Percentiles rank a stretch among this genome's conserved stretches.
Conservation (phyloP, 2,888 invertebrate genomes). For the Cephus pulcher region DNA sequence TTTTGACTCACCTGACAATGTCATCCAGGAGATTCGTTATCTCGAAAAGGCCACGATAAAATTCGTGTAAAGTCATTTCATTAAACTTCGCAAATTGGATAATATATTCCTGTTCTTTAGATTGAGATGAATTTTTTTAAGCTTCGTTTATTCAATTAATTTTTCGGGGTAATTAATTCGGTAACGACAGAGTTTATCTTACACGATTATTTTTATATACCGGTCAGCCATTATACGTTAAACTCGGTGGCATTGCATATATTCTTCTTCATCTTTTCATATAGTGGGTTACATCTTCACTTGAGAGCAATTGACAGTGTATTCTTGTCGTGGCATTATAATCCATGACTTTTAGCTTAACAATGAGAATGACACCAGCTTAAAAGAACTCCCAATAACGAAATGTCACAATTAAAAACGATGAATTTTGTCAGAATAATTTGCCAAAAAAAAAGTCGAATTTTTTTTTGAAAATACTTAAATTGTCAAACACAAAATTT, state of each 20-base stretch:
- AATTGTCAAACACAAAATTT: neutral
- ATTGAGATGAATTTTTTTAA: neutral
- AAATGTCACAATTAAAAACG: neutral
- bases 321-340: neutral
- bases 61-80: neutral
- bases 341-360: neutral
- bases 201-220: neutral
- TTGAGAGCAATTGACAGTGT: too few species aligned
- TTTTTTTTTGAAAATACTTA: neutral
- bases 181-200: neutral
- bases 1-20: neutral
- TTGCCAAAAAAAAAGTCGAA: neutral
- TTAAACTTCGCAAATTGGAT: neutral
- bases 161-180: neutral
- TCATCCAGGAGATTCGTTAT: neutral
- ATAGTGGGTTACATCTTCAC: too few species aligned
- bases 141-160: neutral
- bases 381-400: neutral
- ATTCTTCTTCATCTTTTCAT: too few species aligned
- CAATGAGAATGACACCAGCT: neutral
- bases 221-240: neutral
- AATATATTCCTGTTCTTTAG: neutral
- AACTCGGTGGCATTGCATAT: neutral
- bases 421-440: neutral
- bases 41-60: neutral